Conservation (phyloP, 2,888 invertebrate species). For the Plemyria rubiginata region DNA sequence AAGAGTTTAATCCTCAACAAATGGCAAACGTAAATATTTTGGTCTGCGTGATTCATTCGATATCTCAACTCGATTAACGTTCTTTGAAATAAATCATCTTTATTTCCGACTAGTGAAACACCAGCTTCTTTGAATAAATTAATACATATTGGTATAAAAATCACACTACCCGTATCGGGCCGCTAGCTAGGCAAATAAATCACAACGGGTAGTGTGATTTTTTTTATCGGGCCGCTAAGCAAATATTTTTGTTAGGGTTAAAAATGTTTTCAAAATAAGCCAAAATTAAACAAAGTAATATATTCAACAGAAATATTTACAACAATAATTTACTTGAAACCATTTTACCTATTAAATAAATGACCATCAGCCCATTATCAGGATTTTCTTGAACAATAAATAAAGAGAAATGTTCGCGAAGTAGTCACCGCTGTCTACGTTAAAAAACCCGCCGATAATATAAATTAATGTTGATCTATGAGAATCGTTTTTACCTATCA, state of each 20-base stretch:
- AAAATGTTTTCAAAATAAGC: neutral
- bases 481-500: slow-evolving; percentile 27
- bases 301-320: neutral
- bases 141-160: no score
- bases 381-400: neutral
- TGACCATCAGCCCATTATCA: neutral
- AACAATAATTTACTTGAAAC: neutral
- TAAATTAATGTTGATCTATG: slow-evolving; percentile 8
- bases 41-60: slow-evolving; percentile 15
- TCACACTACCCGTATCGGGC: no score
- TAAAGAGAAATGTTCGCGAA: neutral
- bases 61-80: slow-evolving; percentile 28
- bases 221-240: no score
- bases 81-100: slow-evolving; percentile 29
- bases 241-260: no score
- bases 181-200: no score
- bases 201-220: no score
- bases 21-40: slow-evolving; percentile 8
- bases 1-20: neutral
- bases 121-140: neutral
- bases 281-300: neutral
- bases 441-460: slow-evolving; percentile 17
- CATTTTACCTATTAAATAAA: neutral
- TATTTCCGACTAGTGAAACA: slow-evolving; percentile 14
- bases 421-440: neutral